A percentile compares a stretch with the other conserved stretches of the same genome.
phyloP scores from a whole-genome alignment of 2,888 invertebrate species.

The Ochropleura plecta region DNA sequence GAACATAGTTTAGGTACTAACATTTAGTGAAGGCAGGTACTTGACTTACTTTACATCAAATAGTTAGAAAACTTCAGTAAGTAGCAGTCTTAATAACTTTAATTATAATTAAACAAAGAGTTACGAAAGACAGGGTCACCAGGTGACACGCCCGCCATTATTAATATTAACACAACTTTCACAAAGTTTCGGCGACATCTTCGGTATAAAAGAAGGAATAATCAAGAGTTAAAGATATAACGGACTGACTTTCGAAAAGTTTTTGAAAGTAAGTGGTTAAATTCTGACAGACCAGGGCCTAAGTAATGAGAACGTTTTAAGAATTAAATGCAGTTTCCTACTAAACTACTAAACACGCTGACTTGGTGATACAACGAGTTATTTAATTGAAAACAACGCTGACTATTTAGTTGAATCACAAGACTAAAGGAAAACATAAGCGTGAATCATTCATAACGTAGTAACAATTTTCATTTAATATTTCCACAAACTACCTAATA shows the following conservation, averaged over 20 bases:
- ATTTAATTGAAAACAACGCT: neutral
- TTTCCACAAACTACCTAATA: slow-evolving; percentile 4
- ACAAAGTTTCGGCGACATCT: slow-evolving; percentile 41
- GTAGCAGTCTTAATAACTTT: slow-evolving; percentile 51
- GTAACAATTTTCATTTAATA: slow-evolving; percentile 1
- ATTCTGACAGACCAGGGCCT: slow-evolving; percentile 5
- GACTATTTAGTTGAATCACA: neutral
- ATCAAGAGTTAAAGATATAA: slow-evolving; percentile 49
- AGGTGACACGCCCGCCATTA: slow-evolving; percentile 51
- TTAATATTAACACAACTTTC: slow-evolving; percentile 37
- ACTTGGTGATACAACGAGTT: neutral
- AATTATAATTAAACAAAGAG: slow-evolving; percentile 55
- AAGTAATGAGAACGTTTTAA: slow-evolving; percentile 4
- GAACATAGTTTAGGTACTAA: slow-evolving; percentile 15
- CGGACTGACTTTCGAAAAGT: slow-evolving; percentile 28
- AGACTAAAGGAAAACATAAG: neutral
- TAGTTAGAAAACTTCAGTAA: slow-evolving; percentile 37
- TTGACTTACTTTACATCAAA: slow-evolving; percentile 42
- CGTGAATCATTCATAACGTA: neutral
- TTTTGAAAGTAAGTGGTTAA: slow-evolving; percentile 20
- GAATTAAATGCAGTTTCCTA: neutral
- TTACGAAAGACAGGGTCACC: slow-evolving; percentile 40
- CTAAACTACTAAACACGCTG: neutral
- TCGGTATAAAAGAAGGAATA: slow-evolving; percentile 38
- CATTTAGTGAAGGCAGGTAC: slow-evolving; percentile 35